These are phyloP conservation scores for Epizoanthus illoricatus DNA, from an alignment of 92 coral and sea anemone genomes.

Conservation along the genomic window DNA sequence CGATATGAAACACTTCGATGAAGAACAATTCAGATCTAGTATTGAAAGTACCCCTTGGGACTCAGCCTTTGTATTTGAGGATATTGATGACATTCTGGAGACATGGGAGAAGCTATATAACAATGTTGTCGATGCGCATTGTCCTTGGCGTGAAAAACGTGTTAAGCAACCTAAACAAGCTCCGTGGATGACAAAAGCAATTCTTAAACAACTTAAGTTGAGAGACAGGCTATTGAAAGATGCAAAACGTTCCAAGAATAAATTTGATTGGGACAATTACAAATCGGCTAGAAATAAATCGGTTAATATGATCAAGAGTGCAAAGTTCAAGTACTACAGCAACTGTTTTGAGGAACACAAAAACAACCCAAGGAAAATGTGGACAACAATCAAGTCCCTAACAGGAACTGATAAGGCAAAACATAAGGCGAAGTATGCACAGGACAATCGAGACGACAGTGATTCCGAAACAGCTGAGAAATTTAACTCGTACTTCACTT, in stretches of 20 bases:
- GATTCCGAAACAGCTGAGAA: conserved; percentile 27
- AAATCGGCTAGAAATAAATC: conserved; percentile 22
- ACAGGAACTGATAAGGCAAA: conserved; percentile 15
- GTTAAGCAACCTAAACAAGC: conserved; percentile 55
- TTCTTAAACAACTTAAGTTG: conserved; percentile 41
- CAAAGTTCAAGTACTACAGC: conserved; percentile 23
- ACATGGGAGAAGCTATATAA: conserved; percentile 61
- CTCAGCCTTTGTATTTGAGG: conserved; percentile 71
- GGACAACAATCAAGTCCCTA: conserved; percentile 47
- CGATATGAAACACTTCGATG: conserved; percentile 53
- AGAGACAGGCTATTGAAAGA: conserved; percentile 29
- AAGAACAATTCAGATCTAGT: conserved; percentile 45
- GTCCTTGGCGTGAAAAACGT: conserved; percentile 80
- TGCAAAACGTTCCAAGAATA: conserved; percentile 26
- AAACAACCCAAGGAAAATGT: conserved; percentile 27
- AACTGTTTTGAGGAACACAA: conserved; percentile 25
- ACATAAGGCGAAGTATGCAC: background rate
- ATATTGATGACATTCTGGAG: conserved; percentile 60
- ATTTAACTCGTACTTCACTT: conserved; percentile 57
- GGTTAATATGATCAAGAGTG: conserved; percentile 19
- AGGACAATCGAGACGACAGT: background rate
- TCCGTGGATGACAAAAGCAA: conserved; percentile 67
- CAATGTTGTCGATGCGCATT: conserved; percentile 51
- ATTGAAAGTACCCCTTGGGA: conserved; percentile 61
- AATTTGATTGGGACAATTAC: conserved; percentile 16